A percentile compares a stretch with the other conserved stretches of the same genome.
Conservation (phyloP, 2,797 vertebrate genomes). For the Myripristis murdjan region DNA sequence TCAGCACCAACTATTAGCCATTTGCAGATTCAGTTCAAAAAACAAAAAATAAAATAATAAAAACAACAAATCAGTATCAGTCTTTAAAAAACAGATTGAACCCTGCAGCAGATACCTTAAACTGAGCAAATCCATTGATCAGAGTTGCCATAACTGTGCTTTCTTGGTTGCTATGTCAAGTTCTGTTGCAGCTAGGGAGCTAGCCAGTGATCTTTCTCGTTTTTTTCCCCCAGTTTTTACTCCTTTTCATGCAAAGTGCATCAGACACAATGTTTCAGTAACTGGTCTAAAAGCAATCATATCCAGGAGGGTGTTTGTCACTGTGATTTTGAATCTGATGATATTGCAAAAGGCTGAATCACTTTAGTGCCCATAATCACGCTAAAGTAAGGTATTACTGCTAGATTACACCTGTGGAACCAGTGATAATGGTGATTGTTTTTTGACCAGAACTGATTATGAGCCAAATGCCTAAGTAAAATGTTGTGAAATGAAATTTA, state of each 20-base stretch:
- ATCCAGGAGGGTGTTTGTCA: background rate
- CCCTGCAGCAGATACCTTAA: slow-evolving; percentile 32
- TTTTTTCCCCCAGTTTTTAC: slow-evolving; percentile 4
- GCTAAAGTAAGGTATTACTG: slow-evolving; percentile 49
- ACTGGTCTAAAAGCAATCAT: background rate
- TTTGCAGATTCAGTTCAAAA: too few species aligned
- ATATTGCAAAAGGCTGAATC: slow-evolving; percentile 27
- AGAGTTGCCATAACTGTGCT: slow-evolving; percentile 17
- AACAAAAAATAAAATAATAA: too few species aligned
- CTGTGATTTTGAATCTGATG: slow-evolving; percentile 10
- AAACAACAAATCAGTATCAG: too few species aligned
- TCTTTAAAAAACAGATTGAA: too few species aligned
- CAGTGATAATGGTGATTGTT: slow-evolving; percentile 26
- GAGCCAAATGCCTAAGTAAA: slow-evolving; percentile 18
- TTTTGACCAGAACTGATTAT: slow-evolving; percentile 34
- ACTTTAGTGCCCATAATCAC: slow-evolving; percentile 25
- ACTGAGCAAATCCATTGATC: slow-evolving; percentile 34
- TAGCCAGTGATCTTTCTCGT: slow-evolving; percentile 3
- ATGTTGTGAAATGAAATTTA: slow-evolving; percentile 26
- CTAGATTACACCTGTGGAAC: slow-evolving; percentile 48
- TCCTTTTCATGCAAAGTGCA: background rate
- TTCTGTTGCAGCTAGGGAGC: background rate
- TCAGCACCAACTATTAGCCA: too few species aligned
- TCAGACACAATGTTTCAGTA: slow-evolving; percentile 2
- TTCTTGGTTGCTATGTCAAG: slow-evolving; percentile 22